phyloP scores from a whole-genome alignment of 2,888 invertebrate species.

The Seladonia tumulorum region DNA sequence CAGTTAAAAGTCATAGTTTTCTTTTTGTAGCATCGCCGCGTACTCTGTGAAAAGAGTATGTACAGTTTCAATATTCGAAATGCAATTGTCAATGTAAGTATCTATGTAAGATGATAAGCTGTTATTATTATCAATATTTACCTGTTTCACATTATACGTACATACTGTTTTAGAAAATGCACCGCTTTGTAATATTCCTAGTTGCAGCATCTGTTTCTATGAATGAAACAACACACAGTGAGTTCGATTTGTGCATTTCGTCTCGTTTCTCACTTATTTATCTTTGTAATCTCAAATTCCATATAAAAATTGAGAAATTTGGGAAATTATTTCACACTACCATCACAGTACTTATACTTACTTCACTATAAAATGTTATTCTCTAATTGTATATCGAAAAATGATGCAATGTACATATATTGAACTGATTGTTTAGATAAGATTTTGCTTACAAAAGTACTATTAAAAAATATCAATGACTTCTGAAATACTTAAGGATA shows the following conservation, averaged over 20 bases:
- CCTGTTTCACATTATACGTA: slow-evolving; percentile 28
- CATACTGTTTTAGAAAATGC: slow-evolving; percentile 26
- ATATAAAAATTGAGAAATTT: neutral
- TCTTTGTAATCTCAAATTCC: slow-evolving; percentile 7
- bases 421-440: slow-evolving; percentile 15
- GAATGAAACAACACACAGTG: neutral
- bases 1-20: slow-evolving; percentile 44
- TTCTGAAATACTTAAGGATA: slow-evolving; percentile 27
- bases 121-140: slow-evolving; percentile 54
- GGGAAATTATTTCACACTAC: slow-evolving; percentile 11
- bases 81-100: slow-evolving; percentile 51
- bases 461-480: neutral
- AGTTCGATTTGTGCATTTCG: slow-evolving; percentile 19
- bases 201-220: slow-evolving; percentile 34
- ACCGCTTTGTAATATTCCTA: slow-evolving; percentile 33
- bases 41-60: slow-evolving; percentile 62
- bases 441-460: slow-evolving; percentile 7
- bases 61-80: slow-evolving; percentile 53
- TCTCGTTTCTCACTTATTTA: neutral
- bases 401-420: slow-evolving; percentile 14
- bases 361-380: slow-evolving; percentile 20
- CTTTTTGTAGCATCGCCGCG: slow-evolving; percentile 43
- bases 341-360: slow-evolving; percentile 2
- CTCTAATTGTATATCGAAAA: slow-evolving; percentile 8
- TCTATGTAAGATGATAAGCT: slow-evolving; percentile 51